Conservation (phyloP, 2,113 vertebrate species). For the Ochotona curzoniae region DNA sequence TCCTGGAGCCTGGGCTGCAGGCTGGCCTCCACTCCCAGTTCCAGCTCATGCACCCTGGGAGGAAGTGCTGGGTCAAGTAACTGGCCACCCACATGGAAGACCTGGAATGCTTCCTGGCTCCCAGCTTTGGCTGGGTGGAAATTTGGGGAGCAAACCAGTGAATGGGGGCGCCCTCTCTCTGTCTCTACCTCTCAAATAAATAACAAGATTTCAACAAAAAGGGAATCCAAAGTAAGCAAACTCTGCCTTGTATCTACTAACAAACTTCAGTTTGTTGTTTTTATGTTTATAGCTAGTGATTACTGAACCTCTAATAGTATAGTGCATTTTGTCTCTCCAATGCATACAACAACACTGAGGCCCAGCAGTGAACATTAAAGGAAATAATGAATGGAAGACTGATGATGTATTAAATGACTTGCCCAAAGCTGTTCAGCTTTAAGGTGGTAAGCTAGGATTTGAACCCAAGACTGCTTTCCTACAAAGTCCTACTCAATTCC, state of each 20-base stretch:
- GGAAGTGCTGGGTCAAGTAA: too few relatives aligned
- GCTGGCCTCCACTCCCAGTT: too few relatives aligned
- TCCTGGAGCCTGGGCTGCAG: too few relatives aligned
- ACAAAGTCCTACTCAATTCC: not conserved
- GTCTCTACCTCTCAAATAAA: too few relatives aligned
- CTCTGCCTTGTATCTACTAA: not conserved
- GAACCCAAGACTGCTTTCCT: not conserved
- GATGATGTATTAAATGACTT: not conserved
- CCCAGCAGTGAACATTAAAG: not conserved
- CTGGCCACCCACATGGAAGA: too few relatives aligned
- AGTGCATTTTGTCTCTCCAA: not conserved
- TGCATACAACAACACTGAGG: constrained; percentile 3
- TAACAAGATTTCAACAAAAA: too few relatives aligned
- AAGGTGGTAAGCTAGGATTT: not conserved
- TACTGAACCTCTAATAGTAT: not conserved
- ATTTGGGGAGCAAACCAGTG: too few relatives aligned
- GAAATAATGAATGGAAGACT: not conserved
- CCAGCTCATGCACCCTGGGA: too few relatives aligned
- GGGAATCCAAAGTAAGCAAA: not conserved
- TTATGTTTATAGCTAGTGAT: not conserved
- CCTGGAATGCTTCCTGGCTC: too few relatives aligned
- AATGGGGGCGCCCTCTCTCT: too few relatives aligned
- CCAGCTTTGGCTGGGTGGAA: too few relatives aligned
- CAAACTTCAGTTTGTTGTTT: not conserved
- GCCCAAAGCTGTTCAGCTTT: not conserved